A percentile compares a stretch with the other conserved stretches of the same genome.
phyloP scores from a whole-genome alignment of 2,797 vertebrate genomes.

The Molossus molossus region DNA sequence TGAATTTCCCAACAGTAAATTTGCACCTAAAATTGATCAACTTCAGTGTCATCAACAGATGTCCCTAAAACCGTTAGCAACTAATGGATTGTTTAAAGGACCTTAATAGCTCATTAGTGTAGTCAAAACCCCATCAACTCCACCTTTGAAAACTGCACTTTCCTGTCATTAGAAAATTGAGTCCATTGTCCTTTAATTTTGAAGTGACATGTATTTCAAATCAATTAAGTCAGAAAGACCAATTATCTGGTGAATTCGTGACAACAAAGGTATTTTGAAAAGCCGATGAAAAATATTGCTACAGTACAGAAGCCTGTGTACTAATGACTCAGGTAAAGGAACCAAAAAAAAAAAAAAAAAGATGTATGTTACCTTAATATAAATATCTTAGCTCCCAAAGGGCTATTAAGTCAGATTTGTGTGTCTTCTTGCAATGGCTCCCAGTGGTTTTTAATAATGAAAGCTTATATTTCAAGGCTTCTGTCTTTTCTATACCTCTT shows the following conservation, averaged over 20 bases:
- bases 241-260: slow-evolving; percentile 85
- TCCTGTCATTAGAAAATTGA: slow-evolving; percentile 83
- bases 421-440: slow-evolving; percentile 82
- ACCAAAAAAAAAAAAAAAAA: slow-evolving; percentile 65
- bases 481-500: slow-evolving; percentile 71
- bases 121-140: slow-evolving; percentile 87
- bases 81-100: slow-evolving; percentile 90
- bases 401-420: slow-evolving; percentile 82
- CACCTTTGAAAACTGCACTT: slow-evolving; percentile 86
- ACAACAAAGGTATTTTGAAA: slow-evolving; percentile 80
- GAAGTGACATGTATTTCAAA: slow-evolving; percentile 87
- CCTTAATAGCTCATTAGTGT: slow-evolving; percentile 89
- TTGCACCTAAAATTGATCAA: slow-evolving; percentile 88
- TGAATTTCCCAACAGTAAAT: slow-evolving; percentile 87
- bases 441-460: slow-evolving; percentile 83
- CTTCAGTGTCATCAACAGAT: slow-evolving; percentile 89
- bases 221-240: slow-evolving; percentile 84
- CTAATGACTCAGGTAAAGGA: slow-evolving; percentile 82
- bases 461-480: slow-evolving; percentile 78
- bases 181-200: slow-evolving; percentile 88
- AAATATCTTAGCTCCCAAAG: slow-evolving; percentile 80
- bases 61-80: slow-evolving; percentile 89
- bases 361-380: slow-evolving; percentile 83
- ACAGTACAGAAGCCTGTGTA: slow-evolving; percentile 60
- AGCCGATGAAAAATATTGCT: slow-evolving; percentile 77